A percentile compares a stretch with the other conserved stretches of the same genome.
phyloP scores from a whole-genome alignment of 2,888 invertebrate genomes.

The Drosophila falleni region DNA sequence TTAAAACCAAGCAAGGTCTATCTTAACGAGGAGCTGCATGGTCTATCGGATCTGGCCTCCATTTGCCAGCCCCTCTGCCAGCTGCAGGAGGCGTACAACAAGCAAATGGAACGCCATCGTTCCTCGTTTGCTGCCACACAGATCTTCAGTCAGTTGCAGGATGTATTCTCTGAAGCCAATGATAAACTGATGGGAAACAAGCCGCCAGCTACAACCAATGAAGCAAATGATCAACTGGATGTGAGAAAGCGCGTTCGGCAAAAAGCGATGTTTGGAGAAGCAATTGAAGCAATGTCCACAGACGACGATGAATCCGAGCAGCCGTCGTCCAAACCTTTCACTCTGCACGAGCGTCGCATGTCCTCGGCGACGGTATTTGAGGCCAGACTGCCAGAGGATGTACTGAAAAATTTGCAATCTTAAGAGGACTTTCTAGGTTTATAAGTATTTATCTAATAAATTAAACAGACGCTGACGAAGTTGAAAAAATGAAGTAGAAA shows the following conservation, averaged over 20 bases:
- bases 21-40: constrained; percentile 62
- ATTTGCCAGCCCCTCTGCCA: constrained; percentile 57
- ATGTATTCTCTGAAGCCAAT: constrained; percentile 55
- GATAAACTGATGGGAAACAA: constrained; percentile 31
- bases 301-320: constrained; percentile 3
- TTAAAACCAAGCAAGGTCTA: constrained; percentile 14
- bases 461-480: too few species aligned
- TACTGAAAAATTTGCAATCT: constrained; percentile 50
- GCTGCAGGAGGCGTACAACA: constrained; percentile 78
- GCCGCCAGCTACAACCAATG: constrained; percentile 20
- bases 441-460: too few species aligned
- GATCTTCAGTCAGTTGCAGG: constrained; percentile 66
- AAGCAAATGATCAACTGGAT: constrained; percentile 36
- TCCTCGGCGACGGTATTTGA: constrained; percentile 68
- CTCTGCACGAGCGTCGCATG: constrained; percentile 64
- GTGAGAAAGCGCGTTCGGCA: constrained; percentile 39
- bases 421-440: neutral
- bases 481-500: too few species aligned
- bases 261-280: constrained; percentile 61
- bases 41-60: constrained; percentile 37
- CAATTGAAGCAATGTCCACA: neutral
- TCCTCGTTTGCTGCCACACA: constrained; percentile 59
- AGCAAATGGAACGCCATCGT: constrained; percentile 64
- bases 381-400: constrained; percentile 59
- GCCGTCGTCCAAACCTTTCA: neutral